Evolutionary conservation across 2,113 vertebrate species (phyloP).

Genomic region (Rhinopomastus cyanomelas): DNA sequence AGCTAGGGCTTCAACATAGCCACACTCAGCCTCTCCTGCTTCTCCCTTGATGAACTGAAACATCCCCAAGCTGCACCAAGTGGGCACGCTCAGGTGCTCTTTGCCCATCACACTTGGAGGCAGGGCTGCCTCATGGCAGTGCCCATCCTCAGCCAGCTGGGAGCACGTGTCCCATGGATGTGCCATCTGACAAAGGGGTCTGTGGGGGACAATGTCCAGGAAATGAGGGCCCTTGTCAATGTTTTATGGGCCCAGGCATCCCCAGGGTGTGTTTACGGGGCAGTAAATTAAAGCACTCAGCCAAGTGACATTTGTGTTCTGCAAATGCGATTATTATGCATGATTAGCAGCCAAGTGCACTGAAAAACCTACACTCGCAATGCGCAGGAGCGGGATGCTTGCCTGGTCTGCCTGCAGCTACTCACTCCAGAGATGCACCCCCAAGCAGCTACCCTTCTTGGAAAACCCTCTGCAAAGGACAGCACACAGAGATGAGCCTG

Average conservation of each 20-base stretch:
- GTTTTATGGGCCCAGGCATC: conserved; percentile 61
- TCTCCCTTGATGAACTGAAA: too few species aligned
- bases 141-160: not conserved
- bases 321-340: conserved; percentile 73
- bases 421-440: accelerated
- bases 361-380: conserved; percentile 52
- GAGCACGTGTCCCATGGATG: not conserved
- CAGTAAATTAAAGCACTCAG: conserved; percentile 72
- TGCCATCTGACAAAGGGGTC: not conserved
- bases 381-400: not conserved
- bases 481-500: not conserved
- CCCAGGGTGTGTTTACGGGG: conserved; percentile 63
- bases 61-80: not conserved
- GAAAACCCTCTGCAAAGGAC: not conserved
- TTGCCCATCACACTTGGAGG: accelerated
- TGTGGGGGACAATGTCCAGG: not conserved
- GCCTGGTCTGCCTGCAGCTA: not conserved
- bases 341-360: conserved; percentile 71
- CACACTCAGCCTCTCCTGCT: not conserved
- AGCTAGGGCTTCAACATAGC: not conserved
- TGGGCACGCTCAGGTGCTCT: not conserved
- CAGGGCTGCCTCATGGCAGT: accelerated
- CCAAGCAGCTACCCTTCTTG: not conserved
- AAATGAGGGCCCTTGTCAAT: conserved; percentile 48
- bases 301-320: conserved; percentile 72